Evolutionary conservation across 2,797 vertebrate species (phyloP).

Genomic region (Echeneis naucrates): DNA sequence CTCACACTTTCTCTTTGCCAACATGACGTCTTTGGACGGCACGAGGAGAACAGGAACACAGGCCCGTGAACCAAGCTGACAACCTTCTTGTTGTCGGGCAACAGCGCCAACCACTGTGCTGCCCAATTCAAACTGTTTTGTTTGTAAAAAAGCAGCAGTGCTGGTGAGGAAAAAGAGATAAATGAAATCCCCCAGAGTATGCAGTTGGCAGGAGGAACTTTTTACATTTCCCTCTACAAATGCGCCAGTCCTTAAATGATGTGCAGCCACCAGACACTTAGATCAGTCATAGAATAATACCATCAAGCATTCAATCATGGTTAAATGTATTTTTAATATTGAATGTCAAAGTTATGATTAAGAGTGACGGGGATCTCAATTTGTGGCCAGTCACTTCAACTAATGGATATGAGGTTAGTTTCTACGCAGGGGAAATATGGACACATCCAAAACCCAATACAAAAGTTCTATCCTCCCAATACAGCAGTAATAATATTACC

Average conservation of each 20-base stretch:
- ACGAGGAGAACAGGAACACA: no score
- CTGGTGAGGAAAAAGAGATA: conserved; percentile 2
- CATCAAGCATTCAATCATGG: conserved; percentile 77
- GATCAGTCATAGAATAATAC: conserved; percentile 68
- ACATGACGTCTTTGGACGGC: no score
- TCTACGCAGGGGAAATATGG: conserved; percentile 73
- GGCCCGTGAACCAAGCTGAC: no score
- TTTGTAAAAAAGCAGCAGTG: conserved; percentile 21
- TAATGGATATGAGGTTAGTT: conserved; percentile 72
- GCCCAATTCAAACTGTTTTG: conserved; percentile 13
- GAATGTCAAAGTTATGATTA: conserved; percentile 75
- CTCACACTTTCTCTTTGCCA: conserved; percentile 18
- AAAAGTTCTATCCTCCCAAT: conserved; percentile 29
- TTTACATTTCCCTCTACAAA: conserved; percentile 51
- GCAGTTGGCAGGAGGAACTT: conserved; percentile 4
- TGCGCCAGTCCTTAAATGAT: conserved; percentile 37
- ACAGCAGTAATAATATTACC: conserved; percentile 60
- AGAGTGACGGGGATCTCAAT: conserved; percentile 67
- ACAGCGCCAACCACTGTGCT: no score
- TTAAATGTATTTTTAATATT: conserved; percentile 81
- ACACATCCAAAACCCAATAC: conserved; percentile 45
- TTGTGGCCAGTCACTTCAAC: conserved; percentile 62
- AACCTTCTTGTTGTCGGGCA: no score
- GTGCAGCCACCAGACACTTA: conserved; percentile 52
- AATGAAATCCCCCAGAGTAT: conserved; percentile 16